Base-by-base conservation (phyloP, 2,797 vertebrate species). In the Chelidonichthys spinosus region DNA sequence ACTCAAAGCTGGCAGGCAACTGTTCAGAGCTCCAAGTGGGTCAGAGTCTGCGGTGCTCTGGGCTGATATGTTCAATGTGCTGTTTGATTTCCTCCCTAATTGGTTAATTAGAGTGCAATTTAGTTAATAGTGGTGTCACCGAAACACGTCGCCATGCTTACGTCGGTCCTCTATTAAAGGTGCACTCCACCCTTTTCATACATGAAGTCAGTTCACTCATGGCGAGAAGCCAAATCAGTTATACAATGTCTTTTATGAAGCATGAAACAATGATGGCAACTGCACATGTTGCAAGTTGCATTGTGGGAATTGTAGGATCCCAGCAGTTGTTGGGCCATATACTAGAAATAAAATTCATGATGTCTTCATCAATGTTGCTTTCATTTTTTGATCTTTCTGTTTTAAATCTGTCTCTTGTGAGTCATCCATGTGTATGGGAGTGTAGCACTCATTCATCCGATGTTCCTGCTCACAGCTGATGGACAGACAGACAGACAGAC, bases 1-100 rank as follows among this genome's bases (percentile, higher is more conserved):
- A 66, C 63, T 86, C 67, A 82, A 81, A 84, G 81, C 78, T 78
- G 70, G 7, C 46, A n/a, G 74, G 17, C 60, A 74, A 69, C 43
- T 59, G n/a, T 42, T 65, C 43, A 4, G 15, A 7, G 63, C 56
- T 81, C 74, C 63, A 79, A 84, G n/a, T 78, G 69, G 83, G 84
- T 72, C 85, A 86, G 65, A 79, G 83, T 83, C 66, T 15, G n/a
- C 60, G 9, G 36, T 6, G 42, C 52, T 44, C n/a, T 33, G 35
- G 13, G 39, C 42, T 75, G 52, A 77, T 79, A 15, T n/a, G 33
- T 60, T 47, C 44, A 52, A 10, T 55, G 37, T 13, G 8, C 42
- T 43, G 25, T 50, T 81, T 68, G 43, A 42, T 79, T 56, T 46
- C 52, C 44, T 66, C 58, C 10, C 39, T 80, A 61, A 85, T 55